Percentiles rank a stretch among this genome's conserved stretches.
phyloP scores from a whole-genome alignment of 2,113 vertebrate species.

The Erpornis zantholeuca region DNA sequence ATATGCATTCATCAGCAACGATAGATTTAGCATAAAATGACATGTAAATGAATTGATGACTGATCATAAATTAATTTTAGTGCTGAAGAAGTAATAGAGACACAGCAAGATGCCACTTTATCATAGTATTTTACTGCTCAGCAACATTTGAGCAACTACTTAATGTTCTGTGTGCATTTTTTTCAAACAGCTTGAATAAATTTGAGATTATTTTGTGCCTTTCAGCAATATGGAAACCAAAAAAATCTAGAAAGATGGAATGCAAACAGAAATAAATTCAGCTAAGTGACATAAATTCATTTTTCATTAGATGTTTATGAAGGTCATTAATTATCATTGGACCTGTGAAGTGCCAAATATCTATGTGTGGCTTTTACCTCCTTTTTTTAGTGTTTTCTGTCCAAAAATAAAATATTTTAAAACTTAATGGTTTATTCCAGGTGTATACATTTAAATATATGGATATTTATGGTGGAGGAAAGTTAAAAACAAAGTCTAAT shows the following conservation, averaged over 20 bases:
- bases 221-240: constrained; percentile 66
- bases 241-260: constrained; percentile 55
- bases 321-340: constrained; percentile 61
- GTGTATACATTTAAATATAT: not conserved
- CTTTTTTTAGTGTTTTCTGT: not conserved
- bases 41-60: constrained; percentile 92
- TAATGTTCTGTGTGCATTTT: constrained; percentile 70
- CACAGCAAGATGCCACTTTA: constrained; percentile 80
- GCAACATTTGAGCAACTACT: constrained; percentile 78
- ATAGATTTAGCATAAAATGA: constrained; percentile 87
- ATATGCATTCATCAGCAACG: constrained; percentile 83
- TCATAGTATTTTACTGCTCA: constrained; percentile 78
- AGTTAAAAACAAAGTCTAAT: not conserved
- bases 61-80: constrained; percentile 95
- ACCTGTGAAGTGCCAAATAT: constrained; percentile 13
- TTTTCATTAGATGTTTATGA: constrained; percentile 74
- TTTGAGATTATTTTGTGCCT: constrained; percentile 61
- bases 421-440: not conserved
- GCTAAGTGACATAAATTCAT: constrained; percentile 73
- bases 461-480: not conserved
- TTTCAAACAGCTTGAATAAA: constrained; percentile 73
- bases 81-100: constrained; percentile 81
- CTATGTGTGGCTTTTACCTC: not conserved
- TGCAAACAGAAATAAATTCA: constrained; percentile 72
- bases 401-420: not conserved